Percentiles rank a stretch among this genome's conserved stretches.
Evolutionary conservation across 2,797 vertebrate genomes (phyloP).

Genomic region (Coendou prehensilis): DNA sequence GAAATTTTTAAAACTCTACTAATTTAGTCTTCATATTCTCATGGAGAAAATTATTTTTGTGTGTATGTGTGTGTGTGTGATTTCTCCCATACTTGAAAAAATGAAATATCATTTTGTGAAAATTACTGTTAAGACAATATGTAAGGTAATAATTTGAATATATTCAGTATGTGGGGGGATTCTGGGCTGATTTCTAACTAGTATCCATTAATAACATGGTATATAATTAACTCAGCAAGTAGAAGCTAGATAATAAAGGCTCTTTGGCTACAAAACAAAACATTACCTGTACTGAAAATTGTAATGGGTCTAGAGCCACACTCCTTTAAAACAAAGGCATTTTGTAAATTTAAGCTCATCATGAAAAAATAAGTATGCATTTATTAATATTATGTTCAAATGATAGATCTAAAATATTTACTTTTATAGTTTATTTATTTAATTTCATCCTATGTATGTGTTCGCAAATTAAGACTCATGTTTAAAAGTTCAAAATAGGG

Average conservation of each 20-base stretch:
- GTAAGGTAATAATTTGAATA: slow-evolving; percentile 29
- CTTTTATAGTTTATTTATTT: background rate
- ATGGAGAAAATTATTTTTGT: background rate
- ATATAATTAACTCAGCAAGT: slow-evolving; percentile 54
- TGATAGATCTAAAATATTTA: slow-evolving; percentile 54
- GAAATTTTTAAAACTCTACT: slow-evolving; percentile 20
- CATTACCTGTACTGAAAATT: background rate
- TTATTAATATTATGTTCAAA: background rate
- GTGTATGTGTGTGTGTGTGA: background rate
- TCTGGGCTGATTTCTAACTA: slow-evolving; percentile 55
- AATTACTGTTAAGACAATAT: background rate
- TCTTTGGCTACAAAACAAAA: slow-evolving; percentile 16
- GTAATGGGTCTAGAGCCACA: background rate
- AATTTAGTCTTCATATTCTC: slow-evolving; percentile 25
- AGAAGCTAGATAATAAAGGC: slow-evolving; percentile 22
- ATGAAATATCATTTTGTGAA: slow-evolving; percentile 23
- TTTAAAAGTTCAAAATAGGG: slow-evolving; percentile 19
- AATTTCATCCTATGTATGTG: background rate
- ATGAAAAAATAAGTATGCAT: background rate
- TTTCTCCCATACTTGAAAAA: background rate
- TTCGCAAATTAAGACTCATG: background rate
- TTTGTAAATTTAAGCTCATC: background rate
- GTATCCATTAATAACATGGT: background rate
- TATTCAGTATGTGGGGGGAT: slow-evolving; percentile 14
- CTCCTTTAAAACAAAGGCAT: background rate